Base-by-base conservation (phyloP, 2,113 vertebrate genomes). In the Choloepus hoffmanni region DNA sequence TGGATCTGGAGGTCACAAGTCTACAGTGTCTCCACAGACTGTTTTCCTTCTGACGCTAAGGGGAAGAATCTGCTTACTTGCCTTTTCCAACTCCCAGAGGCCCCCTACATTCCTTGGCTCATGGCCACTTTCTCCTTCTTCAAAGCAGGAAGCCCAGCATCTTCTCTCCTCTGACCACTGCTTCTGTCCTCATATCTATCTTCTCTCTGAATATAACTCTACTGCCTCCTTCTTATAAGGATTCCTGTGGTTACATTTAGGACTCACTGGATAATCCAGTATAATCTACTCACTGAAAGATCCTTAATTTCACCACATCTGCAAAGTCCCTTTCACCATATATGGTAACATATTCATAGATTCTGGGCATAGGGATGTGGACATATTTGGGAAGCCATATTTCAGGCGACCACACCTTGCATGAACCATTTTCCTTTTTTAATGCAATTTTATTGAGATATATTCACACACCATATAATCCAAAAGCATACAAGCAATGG, bases 141-240 rank as follows among this genome's bases (percentile, higher is more conserved):
- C 79, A 92, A 85, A 88, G 23, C 48, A 73, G 70, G 43, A 7
- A 60, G 50, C 50, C 1, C 60, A 53, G 30, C 15, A 73, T 92
- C 89, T 96, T 65, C 40, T 94, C 9, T 86, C 40, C 55, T 74
- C 77, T 85, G 58, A 50, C 50, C 60, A 86, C 43, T 95, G n/a
- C 7, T 92, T 89, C 40, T 21, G 67, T 8, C 15, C 36, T 68
- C 65, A 63, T 18, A 82, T 86, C 7, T 18, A 82, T 86, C 7
- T 60, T 79, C 11, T 89, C 11, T 28, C 30, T 85, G 60, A 74
- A 5, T 96, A 24, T 84, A 81, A 86, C 11, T 40, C n/a, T 58
- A 67, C 12, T 90, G 10, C 36, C 6, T 74, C 30, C 45, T 68
- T 77, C 24, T 67, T 76, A 3, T 36, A 86, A 86, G 24, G 43